Evolutionary conservation across 2,888 invertebrate genomes (phyloP), one percentile per base, ranked within the genome.

Genomic region (Silvanus unidentatus): DNA sequence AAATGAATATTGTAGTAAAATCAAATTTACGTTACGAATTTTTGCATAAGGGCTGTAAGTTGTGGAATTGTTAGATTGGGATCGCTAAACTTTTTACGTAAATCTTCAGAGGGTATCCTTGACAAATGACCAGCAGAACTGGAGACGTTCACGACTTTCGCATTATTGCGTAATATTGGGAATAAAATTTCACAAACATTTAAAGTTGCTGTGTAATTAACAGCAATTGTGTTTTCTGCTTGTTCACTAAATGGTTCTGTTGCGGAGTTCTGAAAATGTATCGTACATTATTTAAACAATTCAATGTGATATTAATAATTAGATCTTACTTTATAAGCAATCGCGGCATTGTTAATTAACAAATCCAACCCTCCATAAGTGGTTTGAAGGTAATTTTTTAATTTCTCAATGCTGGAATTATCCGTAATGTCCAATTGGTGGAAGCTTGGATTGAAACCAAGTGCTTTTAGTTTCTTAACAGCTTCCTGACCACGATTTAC

Each of bases 301-400:
- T 22, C 22, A 8, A 22, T 5, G 22, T 22, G 8, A 22, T 22
- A n/a, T n/a, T n/a, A n/a, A n/a, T n/a, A n/a, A n/a, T n/a, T n/a
- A n/a, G n/a, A n/a, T n/a, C n/a, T 22, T 22, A 67, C 68, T 63
- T 81, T 81, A 58, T 79, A 86, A 1, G 84, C 83, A 43, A 86
- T 84, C 0, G 80, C 87, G 5, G 88, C 88, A 66, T 88, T 88
- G 61, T 88, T 88, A 0, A 88, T 76, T 34, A 88, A 72, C 39
- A 88, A 63, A 70, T 88, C 86, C 2, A 88, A 70, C 0, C 85
- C 84, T 1, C 78, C 82, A 58, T 87, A 76, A 16, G 76, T 77
- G 12, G 71, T 66, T 55, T 78, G 73, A 1, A 88, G 63, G 55
- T 77, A 77, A 54, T 81, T 76, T 8, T 74, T 73, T 50, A 87